Evolutionary conservation across 1,140 invertebrate species (phyloP).

Genomic region (Artemia franciscana): DNA sequence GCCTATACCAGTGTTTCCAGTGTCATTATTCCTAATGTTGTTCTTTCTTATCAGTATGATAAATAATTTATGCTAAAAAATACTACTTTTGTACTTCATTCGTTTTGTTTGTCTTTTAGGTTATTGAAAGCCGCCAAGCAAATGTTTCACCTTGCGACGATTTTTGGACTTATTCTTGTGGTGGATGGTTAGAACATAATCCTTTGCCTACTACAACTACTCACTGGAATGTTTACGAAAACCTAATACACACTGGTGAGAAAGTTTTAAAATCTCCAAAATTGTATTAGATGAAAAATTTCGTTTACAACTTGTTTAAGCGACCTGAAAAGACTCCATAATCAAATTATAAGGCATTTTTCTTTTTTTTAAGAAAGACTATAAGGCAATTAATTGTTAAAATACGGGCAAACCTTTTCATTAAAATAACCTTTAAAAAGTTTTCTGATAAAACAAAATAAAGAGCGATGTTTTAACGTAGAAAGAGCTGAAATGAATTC

Average conservation of each 20-base stretch:
- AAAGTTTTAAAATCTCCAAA: background rate
- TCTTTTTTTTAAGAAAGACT: background rate
- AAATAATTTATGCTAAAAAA: too few relatives aligned
- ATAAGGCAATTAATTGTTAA: background rate
- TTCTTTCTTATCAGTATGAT: too few relatives aligned
- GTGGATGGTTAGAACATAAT: conserved; percentile 24
- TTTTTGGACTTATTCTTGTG: conserved; percentile 32
- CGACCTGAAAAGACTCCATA: background rate
- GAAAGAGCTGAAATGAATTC: too few relatives aligned
- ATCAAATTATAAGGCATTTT: background rate
- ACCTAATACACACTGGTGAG: conserved; percentile 18
- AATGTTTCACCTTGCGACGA: conserved; percentile 27
- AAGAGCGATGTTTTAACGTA: too few relatives aligned
- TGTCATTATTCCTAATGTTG: too few relatives aligned
- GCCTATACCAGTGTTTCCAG: too few relatives aligned
- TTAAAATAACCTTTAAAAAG: background rate
- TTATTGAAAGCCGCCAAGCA: conserved; percentile 25
- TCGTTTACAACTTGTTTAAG: too few relatives aligned
- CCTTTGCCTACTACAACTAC: conserved; percentile 17
- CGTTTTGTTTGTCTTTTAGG: conserved; percentile 15
- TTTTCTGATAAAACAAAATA: too few relatives aligned
- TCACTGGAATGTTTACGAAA: conserved; percentile 17
- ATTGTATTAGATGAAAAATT: background rate
- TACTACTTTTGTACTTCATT: too few relatives aligned
- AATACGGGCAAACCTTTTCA: background rate